These are phyloP conservation scores for Cottus gobio DNA, from an alignment of 2,113 vertebrate genomes.

Conservation along the genomic window DNA sequence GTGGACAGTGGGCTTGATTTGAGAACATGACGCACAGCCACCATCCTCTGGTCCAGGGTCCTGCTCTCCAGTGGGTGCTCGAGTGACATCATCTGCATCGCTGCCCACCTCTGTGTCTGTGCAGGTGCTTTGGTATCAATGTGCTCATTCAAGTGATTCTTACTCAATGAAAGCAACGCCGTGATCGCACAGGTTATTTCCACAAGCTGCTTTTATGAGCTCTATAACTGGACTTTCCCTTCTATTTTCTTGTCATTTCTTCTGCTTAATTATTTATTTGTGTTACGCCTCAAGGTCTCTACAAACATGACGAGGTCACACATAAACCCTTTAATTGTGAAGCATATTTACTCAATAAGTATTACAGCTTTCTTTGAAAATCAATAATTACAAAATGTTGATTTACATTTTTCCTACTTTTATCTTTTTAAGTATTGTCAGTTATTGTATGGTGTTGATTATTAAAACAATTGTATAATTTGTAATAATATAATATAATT, in stretches of 20 bases:
- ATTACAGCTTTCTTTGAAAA: not conserved
- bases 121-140: constrained; percentile 50
- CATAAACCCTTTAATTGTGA: constrained; percentile 2
- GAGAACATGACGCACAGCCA: constrained; percentile 63
- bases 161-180: not conserved
- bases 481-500: no score
- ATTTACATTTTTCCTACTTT: not conserved
- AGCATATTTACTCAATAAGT: not conserved
- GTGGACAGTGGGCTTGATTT: constrained; percentile 53
- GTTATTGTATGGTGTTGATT: not conserved
- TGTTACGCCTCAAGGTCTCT: not conserved
- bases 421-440: not conserved
- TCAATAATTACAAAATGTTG: not conserved
- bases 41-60: constrained; percentile 55
- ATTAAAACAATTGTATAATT: not conserved
- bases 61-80: constrained; percentile 69
- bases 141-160: constrained; percentile 29
- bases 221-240: not conserved
- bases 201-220: constrained; percentile 7
- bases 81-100: constrained; percentile 67
- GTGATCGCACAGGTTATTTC: constrained; percentile 4
- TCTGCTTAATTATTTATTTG: not conserved
- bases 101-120: constrained; percentile 57
- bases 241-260: constrained; percentile 2
- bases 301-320: constrained; percentile 1